A percentile compares a stretch with the other conserved stretches of the same genome.
Evolutionary conservation across 2,113 vertebrate genomes (phyloP).

Genomic region (Chloropsis cyanopogon): DNA sequence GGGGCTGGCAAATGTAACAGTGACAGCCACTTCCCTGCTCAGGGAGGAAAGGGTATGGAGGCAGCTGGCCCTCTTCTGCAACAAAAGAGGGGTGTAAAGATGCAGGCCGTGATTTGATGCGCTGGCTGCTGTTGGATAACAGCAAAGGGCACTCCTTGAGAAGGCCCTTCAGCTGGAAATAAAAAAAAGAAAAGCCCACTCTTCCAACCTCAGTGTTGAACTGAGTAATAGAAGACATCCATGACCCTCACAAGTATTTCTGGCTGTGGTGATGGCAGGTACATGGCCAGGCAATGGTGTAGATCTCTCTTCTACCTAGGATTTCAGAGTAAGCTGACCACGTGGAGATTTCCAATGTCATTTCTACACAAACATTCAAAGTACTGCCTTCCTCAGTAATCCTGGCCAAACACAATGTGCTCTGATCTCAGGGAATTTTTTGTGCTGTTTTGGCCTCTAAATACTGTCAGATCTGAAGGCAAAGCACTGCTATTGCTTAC

Average conservation of each 20-base stretch:
- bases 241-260: neutral
- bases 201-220: neutral
- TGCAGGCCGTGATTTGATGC: fast-evolving
- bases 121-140: neutral
- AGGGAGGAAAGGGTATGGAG: neutral
- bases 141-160: neutral
- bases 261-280: neutral
- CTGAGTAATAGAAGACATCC: neutral
- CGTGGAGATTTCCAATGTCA: too few relatives aligned
- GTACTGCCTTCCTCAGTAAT: neutral
- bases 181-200: neutral
- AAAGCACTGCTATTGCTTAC: neutral
- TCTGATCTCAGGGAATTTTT: neutral
- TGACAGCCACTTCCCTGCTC: neutral
- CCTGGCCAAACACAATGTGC: neutral
- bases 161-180: neutral
- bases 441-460: neutral
- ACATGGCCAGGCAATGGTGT: neutral
- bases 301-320: neutral
- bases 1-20: neutral
- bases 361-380: neutral
- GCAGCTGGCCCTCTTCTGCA: neutral
- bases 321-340: neutral
- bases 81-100: neutral
- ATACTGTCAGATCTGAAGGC: neutral